phyloP scores from a whole-genome alignment of 2,797 vertebrate species.

The Tapirus indicus region DNA sequence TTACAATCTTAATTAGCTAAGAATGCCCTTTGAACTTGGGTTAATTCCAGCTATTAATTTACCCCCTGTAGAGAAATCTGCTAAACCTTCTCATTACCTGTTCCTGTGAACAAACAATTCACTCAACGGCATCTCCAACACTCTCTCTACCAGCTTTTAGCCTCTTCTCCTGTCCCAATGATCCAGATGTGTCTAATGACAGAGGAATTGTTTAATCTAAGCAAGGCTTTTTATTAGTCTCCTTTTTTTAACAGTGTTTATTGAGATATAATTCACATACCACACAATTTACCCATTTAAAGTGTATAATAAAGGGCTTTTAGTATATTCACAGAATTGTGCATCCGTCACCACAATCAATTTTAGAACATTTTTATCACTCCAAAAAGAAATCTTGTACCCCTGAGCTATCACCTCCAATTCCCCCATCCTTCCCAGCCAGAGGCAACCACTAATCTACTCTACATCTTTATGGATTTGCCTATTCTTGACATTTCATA shows the following conservation, averaged over 20 bases:
- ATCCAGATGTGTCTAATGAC: neutral
- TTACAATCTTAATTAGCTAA: slow-evolving; percentile 57
- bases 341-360: neutral
- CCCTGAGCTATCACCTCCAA: neutral
- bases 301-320: neutral
- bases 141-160: slow-evolving; percentile 23
- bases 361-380: slow-evolving; percentile 39
- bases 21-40: slow-evolving; percentile 58
- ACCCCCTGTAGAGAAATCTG: slow-evolving; percentile 44
- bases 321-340: neutral
- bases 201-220: neutral
- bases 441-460: neutral
- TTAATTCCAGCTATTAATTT: slow-evolving; percentile 72
- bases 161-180: neutral
- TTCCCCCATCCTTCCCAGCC: neutral
- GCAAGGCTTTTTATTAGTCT: slow-evolving; percentile 4
- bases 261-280: slow-evolving; percentile 38
- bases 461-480: slow-evolving; percentile 2
- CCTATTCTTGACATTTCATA: neutral
- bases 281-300: neutral
- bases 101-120: slow-evolving; percentile 51
- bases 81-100: slow-evolving; percentile 48
- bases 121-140: neutral
- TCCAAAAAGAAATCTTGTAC: neutral
- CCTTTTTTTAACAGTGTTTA: slow-evolving; percentile 15